phyloP scores from a whole-genome alignment of 2,113 vertebrate species.

The Antechinus flavipes region DNA sequence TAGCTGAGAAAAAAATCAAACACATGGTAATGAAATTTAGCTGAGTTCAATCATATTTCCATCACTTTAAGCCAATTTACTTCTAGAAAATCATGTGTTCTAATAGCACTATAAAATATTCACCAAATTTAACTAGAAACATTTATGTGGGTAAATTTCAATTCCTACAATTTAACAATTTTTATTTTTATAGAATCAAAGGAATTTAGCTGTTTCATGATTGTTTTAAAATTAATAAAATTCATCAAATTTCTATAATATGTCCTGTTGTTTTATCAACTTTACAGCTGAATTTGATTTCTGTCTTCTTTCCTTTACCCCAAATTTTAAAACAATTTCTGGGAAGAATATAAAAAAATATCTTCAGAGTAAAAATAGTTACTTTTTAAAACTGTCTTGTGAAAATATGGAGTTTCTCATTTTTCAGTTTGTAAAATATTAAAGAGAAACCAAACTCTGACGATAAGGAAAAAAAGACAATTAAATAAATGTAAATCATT shows the following conservation, averaged over 20 bases:
- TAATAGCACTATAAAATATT: neutral
- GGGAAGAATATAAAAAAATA: neutral
- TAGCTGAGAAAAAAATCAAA: neutral
- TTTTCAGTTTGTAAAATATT: constrained; percentile 35
- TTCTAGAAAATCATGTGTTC: neutral
- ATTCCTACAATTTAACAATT: neutral
- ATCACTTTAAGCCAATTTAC: neutral
- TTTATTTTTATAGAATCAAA: neutral
- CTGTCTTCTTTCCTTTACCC: neutral
- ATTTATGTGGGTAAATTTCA: neutral
- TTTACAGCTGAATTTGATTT: neutral
- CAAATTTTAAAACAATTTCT: neutral
- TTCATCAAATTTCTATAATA: neutral
- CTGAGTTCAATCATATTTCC: neutral
- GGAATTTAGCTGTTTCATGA: neutral
- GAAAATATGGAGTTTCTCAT: neutral
- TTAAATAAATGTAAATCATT: neutral
- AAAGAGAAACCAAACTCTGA: constrained; percentile 29
- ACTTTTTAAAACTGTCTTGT: neutral
- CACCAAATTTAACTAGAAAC: neutral
- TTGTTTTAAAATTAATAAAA: neutral
- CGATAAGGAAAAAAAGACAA: neutral
- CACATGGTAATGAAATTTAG: neutral
- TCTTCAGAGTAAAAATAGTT: neutral
- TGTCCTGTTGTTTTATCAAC: neutral